These are phyloP conservation scores for Ruditapes philippinarum DNA, from an alignment of 1,140 invertebrate species.

Conservation along the genomic window DNA sequence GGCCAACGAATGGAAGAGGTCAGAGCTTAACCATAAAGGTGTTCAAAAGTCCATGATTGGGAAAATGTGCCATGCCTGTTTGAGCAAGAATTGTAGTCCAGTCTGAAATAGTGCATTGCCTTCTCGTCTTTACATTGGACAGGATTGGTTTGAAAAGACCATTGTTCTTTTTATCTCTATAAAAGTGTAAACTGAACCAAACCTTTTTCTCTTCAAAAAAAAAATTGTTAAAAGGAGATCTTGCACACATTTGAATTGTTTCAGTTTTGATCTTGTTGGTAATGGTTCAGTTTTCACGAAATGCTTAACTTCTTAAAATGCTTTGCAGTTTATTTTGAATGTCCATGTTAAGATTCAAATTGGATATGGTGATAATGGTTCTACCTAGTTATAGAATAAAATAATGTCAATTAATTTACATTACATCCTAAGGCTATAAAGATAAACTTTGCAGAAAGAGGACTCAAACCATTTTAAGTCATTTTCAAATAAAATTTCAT, in stretches of 20 bases:
- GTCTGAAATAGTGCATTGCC: not conserved
- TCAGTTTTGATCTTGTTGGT: too few species aligned
- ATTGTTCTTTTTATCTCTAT: not conserved
- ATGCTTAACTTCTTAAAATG: too few species aligned
- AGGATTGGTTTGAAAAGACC: slow-evolving; percentile 16
- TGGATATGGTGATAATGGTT: too few species aligned
- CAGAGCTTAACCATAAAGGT: not conserved
- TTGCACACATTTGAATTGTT: too few species aligned
- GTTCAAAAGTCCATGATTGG: not conserved
- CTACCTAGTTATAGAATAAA: too few species aligned
- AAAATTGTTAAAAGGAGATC: not conserved
- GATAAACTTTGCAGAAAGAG: too few species aligned
- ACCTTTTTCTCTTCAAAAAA: not conserved
- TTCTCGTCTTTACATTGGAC: not conserved
- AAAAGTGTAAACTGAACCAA: slow-evolving; percentile 49
- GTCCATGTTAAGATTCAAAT: too few species aligned
- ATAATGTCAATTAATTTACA: too few species aligned
- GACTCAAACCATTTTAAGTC: too few species aligned
- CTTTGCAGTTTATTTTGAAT: too few species aligned
- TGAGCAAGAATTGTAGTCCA: not conserved
- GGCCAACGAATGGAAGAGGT: not conserved
- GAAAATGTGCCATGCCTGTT: not conserved
- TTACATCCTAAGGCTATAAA: too few species aligned
- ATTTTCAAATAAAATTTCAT: too few species aligned
- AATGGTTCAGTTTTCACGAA: slow-evolving; percentile 17